These are phyloP conservation scores for Zaprionus nigranus DNA, from an alignment of 1,140 invertebrate species.

Conservation along the genomic window DNA sequence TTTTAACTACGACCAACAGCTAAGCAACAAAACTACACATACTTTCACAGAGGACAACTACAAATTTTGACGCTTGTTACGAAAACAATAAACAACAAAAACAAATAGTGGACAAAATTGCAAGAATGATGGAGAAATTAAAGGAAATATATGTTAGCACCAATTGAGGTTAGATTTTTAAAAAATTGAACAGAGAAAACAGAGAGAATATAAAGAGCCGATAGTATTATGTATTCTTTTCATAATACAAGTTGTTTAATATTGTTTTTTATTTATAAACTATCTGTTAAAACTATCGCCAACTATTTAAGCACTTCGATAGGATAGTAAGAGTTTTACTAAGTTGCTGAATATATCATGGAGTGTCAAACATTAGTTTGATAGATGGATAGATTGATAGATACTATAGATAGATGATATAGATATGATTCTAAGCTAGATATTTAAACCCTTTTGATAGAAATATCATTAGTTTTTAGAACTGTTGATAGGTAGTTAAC, in stretches of 20 bases:
- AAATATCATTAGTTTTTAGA: too few species aligned
- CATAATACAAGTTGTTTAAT: neutral
- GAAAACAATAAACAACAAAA: conserved; percentile 48
- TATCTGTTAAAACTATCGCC: too few species aligned
- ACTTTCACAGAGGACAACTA: conserved; percentile 45
- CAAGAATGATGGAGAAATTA: conserved; percentile 16
- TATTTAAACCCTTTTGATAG: too few species aligned
- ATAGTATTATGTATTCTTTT: neutral
- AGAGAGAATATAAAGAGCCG: neutral
- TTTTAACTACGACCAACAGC: conserved; percentile 71
- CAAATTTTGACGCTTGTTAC: conserved; percentile 46
- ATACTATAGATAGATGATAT: too few species aligned
- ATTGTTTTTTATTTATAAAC: too few species aligned
- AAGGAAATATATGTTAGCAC: neutral
- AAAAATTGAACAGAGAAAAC: neutral
- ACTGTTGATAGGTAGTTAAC: too few species aligned
- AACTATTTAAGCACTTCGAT: neutral
- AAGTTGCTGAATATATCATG: too few species aligned
- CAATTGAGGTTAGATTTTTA: neutral
- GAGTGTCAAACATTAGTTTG: too few species aligned
- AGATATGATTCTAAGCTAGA: too few species aligned
- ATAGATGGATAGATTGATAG: too few species aligned
- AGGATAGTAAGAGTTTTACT: neutral
- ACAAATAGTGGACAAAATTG: conserved; percentile 10
- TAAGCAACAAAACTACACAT: conserved; percentile 81